Percentiles rank a stretch among this genome's conserved stretches.
phyloP scores from a whole-genome alignment of 1,140 invertebrate genomes.

The Megalonaias nervosa region DNA sequence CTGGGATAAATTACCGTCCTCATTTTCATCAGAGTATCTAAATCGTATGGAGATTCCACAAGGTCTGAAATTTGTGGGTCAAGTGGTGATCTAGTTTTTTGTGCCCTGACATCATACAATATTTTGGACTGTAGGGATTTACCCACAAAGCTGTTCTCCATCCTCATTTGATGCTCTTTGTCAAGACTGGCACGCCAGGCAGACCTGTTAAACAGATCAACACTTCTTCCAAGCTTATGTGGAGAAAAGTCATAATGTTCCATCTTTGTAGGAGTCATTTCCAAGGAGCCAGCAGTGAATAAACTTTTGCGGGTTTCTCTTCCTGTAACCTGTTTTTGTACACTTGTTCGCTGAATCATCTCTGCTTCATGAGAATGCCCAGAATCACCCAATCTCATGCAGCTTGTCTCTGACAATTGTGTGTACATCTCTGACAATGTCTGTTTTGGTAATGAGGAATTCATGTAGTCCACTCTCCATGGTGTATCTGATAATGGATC shows the following conservation, averaged over 20 bases:
- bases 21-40: background rate
- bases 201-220: slow-evolving; percentile 39
- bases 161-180: slow-evolving; percentile 14
- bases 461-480: background rate
- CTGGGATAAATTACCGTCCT: no score
- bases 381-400: background rate
- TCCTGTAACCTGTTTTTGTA: slow-evolving; percentile 4
- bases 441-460: background rate
- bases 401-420: background rate
- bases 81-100: no score
- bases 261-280: background rate
- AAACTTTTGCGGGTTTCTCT: slow-evolving; percentile 7
- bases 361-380: background rate
- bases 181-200: slow-evolving; percentile 34
- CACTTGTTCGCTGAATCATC: background rate
- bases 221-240: slow-evolving; percentile 39
- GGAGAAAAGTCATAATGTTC: slow-evolving; percentile 35
- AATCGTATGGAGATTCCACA: slow-evolving; percentile 42
- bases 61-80: slow-evolving; percentile 21
- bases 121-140: no score
- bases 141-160: background rate
- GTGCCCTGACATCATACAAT: no score
- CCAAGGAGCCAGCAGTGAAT: slow-evolving; percentile 3
- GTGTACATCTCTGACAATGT: background rate
- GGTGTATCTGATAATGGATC: background rate